Evolutionary conservation across 2,888 invertebrate genomes (phyloP), one percentile per base, ranked within the genome.

Genomic region (Tetranychus piercei): DNA sequence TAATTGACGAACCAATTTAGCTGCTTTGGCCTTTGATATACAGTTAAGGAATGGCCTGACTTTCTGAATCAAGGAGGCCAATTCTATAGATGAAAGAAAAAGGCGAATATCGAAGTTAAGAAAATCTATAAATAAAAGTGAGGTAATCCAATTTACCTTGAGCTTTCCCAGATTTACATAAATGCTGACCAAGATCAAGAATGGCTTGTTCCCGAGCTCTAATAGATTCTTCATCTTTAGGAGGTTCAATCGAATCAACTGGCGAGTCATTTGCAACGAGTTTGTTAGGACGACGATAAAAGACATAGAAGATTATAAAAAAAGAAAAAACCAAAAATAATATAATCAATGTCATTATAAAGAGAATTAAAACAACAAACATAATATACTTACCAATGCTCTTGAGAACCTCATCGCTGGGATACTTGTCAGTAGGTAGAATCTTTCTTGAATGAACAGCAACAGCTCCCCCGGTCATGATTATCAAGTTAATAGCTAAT

Each of bases 11-110:
- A 99, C 97, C 80, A 99, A 85, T 84, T 99, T 99, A 1, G 97
- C 97, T 74, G 99, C 99, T 85, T 99, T 99, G 64, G 99, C 97
- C 86, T 99, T 99, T 82, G 96, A 96, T 81, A 99, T 93, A 80
- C 90, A 86, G 80, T 90, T 90, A 76, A 99, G 87, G 82, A 99
- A 99, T 20, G 97, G 96, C 80, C 97, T 88, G 73, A 94, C 94
- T 77, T 90, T 90, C 85, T 92, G 92, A 81, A 99, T 96, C 79
- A 99, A 86, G 80, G 92, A 81, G 20, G 83, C 84, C 55, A 86
- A 79, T 74, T 84, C 85, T 76, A 71, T 73, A 6, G n/a, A 70
- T 1, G 43, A 65, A 20, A 75, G 18, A 44, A 70, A 74, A n/a
- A 18, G 22, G 23, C 7, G 9, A 11, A 34, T 7, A 71, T 7